Conservation (phyloP, 2,888 invertebrate species). For the Meiosimyza decipiens region DNA sequence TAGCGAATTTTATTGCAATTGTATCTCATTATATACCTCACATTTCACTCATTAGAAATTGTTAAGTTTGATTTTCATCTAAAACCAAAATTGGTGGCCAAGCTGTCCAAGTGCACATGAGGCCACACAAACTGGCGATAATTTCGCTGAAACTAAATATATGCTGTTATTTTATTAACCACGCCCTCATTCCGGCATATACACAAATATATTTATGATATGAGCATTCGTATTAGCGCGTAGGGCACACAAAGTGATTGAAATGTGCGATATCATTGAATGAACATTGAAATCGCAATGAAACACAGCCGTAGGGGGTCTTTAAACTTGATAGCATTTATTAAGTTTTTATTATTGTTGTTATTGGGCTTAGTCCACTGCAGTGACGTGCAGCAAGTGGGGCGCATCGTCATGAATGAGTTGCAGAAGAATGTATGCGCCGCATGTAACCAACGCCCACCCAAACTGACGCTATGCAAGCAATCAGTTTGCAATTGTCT, state of each 20-base stretch:
- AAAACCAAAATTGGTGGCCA: too few relatives aligned
- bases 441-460: constrained; percentile 13
- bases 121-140: not conserved
- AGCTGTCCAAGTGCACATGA: too few relatives aligned
- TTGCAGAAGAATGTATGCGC: constrained; percentile 7
- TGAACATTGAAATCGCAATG: constrained; percentile 4
- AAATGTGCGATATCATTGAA: constrained; percentile 57
- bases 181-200: not conserved
- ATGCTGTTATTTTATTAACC: not conserved
- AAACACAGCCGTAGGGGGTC: not conserved
- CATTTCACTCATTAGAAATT: too few relatives aligned
- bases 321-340: not conserved
- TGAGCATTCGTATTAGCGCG: too few relatives aligned
- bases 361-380: not conserved
- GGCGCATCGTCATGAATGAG: constrained; percentile 9
- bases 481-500: constrained; percentile 20
- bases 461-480: constrained; percentile 1
- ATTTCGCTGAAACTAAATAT: not conserved
- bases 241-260: constrained; percentile 52
- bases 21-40: too few relatives aligned
- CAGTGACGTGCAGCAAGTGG: not conserved
- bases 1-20: too few relatives aligned
- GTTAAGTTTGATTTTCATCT: too few relatives aligned
- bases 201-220: too few relatives aligned
- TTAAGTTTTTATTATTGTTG: not conserved